Evolutionary conservation across 2,888 invertebrate genomes (phyloP).

Genomic region (Alsophila aescularia): DNA sequence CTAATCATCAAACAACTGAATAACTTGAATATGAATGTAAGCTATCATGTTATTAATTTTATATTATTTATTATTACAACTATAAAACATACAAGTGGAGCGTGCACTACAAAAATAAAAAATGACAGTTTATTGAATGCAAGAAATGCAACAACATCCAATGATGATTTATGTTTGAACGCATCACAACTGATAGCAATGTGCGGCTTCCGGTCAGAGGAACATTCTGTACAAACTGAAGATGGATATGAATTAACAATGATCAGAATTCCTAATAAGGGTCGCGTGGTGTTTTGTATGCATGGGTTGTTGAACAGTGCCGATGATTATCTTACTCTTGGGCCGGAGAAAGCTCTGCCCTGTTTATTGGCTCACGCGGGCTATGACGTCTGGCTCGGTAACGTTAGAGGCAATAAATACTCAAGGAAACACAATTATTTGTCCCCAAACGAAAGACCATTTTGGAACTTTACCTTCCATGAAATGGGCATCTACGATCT

Average conservation of each 20-base stretch:
- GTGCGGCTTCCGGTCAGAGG: slow-evolving; percentile 30
- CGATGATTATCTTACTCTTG: slow-evolving; percentile 87
- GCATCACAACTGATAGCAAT: slow-evolving; percentile 29
- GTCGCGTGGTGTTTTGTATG: slow-evolving; percentile 85
- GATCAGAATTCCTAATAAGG: slow-evolving; percentile 31
- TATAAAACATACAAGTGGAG: not conserved
- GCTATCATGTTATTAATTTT: not conserved
- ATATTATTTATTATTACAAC: not conserved
- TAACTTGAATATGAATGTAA: not conserved
- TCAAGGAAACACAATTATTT: slow-evolving; percentile 70
- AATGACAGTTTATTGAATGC: not conserved
- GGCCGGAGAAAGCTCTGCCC: slow-evolving; percentile 80
- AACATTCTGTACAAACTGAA: slow-evolving; percentile 33
- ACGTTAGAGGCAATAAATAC: slow-evolving; percentile 89
- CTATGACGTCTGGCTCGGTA: slow-evolving; percentile 90
- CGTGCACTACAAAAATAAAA: not conserved
- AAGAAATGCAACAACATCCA: not conserved
- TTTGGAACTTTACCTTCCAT: slow-evolving; percentile 89
- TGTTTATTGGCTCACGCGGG: slow-evolving; percentile 84
- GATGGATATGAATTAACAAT: slow-evolving; percentile 44
- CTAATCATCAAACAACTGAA: not conserved
- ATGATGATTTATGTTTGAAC: slow-evolving; percentile 31
- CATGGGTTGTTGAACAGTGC: slow-evolving; percentile 90
- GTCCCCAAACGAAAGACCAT: slow-evolving; percentile 55
- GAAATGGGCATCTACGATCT: slow-evolving; percentile 89